Base-by-base conservation (phyloP, 2,888 invertebrate genomes). In the Oxytorus armatus region DNA sequence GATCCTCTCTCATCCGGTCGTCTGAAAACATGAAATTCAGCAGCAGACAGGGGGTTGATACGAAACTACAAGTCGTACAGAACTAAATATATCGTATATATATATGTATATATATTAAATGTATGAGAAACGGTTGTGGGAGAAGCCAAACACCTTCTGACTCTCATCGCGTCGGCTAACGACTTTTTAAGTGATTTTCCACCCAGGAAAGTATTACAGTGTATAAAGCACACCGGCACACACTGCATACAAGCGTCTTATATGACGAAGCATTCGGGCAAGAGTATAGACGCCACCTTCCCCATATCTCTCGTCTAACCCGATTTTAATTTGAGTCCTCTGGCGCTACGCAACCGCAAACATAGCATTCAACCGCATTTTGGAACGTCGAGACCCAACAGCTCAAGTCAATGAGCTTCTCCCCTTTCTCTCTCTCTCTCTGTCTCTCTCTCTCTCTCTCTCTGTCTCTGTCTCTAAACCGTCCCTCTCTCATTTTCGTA, bases 131-230 rank as follows among this genome's bases (percentile, higher is more conserved):
- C 36, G 25, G 16, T 42, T 78, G 80, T 79, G 77, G 76, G 75
- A 79, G 80, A 77, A 73, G 49, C 66, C 70, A 80, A 80, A 79
- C 76, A 83, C 57, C 76, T 61, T 66, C 76, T 65, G 69, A 81
- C 69, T 42, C 69, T 84, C 76, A 76, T 76, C 68, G 68, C 53
- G 85, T 84, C 81, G 72, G 84, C 87, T 89, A 89, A 89, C 86
- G 89, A 87, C 85, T 88, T 89, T 89, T 89, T 89, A 89, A 89
- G 89, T 89, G 88, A 86, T 82, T 85, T 86, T 86, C 84, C 85
- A 86, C 77, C n/a, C 77, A 77, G 72, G 49, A 75, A 75, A 82
- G 72, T 77, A 53, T 73, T 4, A 47, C 63, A 51, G 23, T 39
- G n/a, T 59, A 42, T 53, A 36, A n/a, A n/a, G n/a, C 51, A 51